phyloP scores from a whole-genome alignment of 2,113 vertebrate genomes.

The Lepidothrix coronata region DNA sequence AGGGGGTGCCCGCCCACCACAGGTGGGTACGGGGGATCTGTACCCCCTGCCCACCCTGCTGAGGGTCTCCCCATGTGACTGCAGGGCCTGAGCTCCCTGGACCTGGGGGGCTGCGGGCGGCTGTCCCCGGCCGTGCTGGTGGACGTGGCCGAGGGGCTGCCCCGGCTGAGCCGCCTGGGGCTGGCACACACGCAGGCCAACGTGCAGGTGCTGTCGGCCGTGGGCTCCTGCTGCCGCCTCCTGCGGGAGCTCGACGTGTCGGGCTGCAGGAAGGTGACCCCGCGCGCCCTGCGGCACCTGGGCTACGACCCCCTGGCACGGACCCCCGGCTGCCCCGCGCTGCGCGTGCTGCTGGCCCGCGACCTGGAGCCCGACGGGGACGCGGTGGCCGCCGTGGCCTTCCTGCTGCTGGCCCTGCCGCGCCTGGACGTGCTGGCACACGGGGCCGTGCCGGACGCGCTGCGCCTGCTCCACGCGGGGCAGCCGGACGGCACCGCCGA shows the following conservation, averaged over 20 bases:
- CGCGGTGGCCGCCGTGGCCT: neutral
- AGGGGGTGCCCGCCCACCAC: neutral
- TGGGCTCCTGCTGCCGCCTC: slow-evolving; percentile 21
- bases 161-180: slow-evolving; percentile 9
- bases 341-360: neutral
- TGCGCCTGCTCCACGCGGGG: neutral
- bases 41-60: rapidly evolving
- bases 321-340: neutral
- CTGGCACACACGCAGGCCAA: slow-evolving; percentile 51
- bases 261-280: slow-evolving; percentile 20
- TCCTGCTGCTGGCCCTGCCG: slow-evolving; percentile 59
- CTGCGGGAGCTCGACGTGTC: slow-evolving; percentile 60
- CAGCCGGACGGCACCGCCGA: rapidly evolving
- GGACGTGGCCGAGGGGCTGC: slow-evolving; percentile 37
- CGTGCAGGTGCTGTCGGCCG: slow-evolving; percentile 7
- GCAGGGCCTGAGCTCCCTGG: slow-evolving; percentile 52
- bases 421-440: slow-evolving; percentile 19
- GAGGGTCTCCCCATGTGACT: rapidly evolving
- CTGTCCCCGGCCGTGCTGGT: neutral
- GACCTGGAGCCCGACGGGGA: neutral
- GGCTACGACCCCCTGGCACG: neutral
- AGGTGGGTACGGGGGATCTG: neutral
- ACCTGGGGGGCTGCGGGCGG: slow-evolving; percentile 50
- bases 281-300: neutral
- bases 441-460: rapidly evolving